These are phyloP conservation scores for Amphipyra tragopoginis DNA, from an alignment of 2,888 invertebrate species.

Conservation along the genomic window DNA sequence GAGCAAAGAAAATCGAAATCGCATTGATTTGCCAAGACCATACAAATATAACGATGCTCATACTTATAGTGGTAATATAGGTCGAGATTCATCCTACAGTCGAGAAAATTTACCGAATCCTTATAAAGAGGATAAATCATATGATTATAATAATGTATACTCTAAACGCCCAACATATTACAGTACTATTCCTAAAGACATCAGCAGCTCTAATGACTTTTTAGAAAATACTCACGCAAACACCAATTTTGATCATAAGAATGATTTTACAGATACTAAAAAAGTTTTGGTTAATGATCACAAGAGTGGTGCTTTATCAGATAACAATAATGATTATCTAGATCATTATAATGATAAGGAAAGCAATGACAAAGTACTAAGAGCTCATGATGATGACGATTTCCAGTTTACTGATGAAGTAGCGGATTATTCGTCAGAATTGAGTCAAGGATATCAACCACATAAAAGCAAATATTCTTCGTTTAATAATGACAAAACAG, in stretches of 20 bases:
- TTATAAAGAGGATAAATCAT: conserved; percentile 23
- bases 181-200: background rate
- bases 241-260: conserved; percentile 1
- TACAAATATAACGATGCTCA: conserved; percentile 17
- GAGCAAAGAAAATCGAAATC: conserved; percentile 35
- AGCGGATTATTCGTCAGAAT: conserved; percentile 77
- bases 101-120: conserved; percentile 51
- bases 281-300: conserved; percentile 31
- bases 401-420: conserved; percentile 74
- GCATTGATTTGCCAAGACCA: conserved; percentile 29
- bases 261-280: conserved; percentile 38
- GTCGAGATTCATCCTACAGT: conserved; percentile 49
- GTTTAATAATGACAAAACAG: conserved; percentile 54
- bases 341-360: conserved; percentile 29
- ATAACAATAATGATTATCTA: conserved; percentile 48
- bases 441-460: conserved; percentile 69
- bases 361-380: conserved; percentile 22
- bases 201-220: background rate
- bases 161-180: background rate
- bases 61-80: conserved; percentile 31
- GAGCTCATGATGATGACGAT: conserved; percentile 58
- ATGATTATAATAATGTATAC: background rate
- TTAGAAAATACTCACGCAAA: background rate
- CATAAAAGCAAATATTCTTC: conserved; percentile 73
- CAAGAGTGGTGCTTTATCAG: conserved; percentile 40